Base-by-base conservation (phyloP, 2,113 vertebrate genomes). In the Microcebus griseorufus region DNA sequence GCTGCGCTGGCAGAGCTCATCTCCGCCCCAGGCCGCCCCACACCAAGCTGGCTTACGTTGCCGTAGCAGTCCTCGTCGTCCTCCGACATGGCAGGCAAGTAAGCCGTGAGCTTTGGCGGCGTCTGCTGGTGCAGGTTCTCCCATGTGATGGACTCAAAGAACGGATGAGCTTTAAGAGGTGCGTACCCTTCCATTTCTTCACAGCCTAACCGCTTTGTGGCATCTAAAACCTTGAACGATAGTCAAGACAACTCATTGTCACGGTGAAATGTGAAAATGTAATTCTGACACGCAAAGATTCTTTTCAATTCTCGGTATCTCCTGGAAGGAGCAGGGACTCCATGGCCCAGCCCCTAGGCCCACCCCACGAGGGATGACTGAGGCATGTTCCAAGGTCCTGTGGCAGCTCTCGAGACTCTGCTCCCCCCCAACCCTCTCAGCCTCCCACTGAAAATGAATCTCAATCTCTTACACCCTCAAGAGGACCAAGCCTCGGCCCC, bases 51-150 rank as follows among this genome's bases (percentile, higher is more conserved):
- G 95, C 99, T 98, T 98, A 99, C 99, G 23, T 99, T 99, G 98
- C 99, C 99, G 4, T 99, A 99, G 98, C 99, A 99, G 98, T 99
- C 99, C 98, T 99, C 99, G 32, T 99, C 99, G 60, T 99, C 99
- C 95, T 99, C 99, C 0, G 99, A 99, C 99, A 99, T 99, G 58
- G 99, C 99, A 8, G 99, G 99, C 94, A 99, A 98, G 97, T 99
- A 99, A 0, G 99, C 99, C 0, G 99, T 99, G 94, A 99, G 99
- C 96, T 99, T 99, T 3, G 99, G 99, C 1, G 99, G 99, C 0
- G 99, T 99, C 97, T 99, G 99, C 96, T 99, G 97, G 97, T 99
- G 99, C 6, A 99, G 97, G 89, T 99, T 99, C 85, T 99, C 99
- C 99, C 99, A 99, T 1, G 99, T 99, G 97, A 99, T 99, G 25